phyloP scores from a whole-genome alignment of 2,113 vertebrate species.

The Phaethornis superciliosus region DNA sequence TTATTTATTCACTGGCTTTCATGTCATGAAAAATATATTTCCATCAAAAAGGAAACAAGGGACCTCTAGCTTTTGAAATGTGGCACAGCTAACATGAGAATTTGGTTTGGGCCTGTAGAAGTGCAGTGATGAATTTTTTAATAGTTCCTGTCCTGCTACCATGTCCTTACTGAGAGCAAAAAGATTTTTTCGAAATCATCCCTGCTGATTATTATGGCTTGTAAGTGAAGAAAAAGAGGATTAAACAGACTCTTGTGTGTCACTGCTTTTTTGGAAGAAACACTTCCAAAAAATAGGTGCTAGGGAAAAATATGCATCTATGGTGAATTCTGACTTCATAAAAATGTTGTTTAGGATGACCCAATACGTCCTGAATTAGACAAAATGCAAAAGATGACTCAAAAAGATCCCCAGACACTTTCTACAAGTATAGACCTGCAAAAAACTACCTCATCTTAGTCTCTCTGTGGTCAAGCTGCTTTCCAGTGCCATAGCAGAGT shows the following conservation, averaged over 20 bases:
- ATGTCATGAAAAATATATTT: neutral
- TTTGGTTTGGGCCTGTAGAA: neutral
- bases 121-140: neutral
- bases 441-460: neutral
- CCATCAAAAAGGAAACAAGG: neutral
- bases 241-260: neutral
- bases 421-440: neutral
- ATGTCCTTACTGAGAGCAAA: neutral
- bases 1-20: conserved; percentile 2
- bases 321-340: neutral
- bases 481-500: neutral
- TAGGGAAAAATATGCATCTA: neutral
- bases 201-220: neutral
- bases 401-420: neutral
- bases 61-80: neutral
- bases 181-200: neutral
- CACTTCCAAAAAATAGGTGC: neutral
- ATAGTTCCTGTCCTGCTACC: neutral
- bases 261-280: neutral
- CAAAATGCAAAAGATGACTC: neutral
- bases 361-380: neutral
- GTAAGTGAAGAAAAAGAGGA: neutral
- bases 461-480: neutral
- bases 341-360: neutral
- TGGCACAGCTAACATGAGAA: neutral